phyloP scores from a whole-genome alignment of 2,888 invertebrate species.

The Dinocampus coccinellae region DNA sequence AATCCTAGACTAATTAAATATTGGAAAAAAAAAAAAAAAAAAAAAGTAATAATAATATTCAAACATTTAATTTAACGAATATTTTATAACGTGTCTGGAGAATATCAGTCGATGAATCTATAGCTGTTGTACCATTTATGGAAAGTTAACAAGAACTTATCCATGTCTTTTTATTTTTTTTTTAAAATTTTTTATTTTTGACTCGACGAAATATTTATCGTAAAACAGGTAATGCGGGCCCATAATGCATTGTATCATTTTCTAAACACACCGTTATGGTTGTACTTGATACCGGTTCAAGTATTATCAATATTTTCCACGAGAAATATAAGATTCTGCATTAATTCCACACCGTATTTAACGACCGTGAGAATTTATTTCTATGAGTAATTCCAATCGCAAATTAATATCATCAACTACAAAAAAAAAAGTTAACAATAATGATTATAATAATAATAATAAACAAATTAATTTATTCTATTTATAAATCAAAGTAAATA shows the following conservation, averaged over 20 bases:
- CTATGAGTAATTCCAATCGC: conserved; percentile 4
- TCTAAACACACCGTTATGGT: conserved; percentile 12
- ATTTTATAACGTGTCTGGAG: neutral
- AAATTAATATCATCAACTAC: conserved; percentile 25
- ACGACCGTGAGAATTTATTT: conserved; percentile 27
- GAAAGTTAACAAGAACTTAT: conserved; percentile 11
- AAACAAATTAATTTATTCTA: no score
- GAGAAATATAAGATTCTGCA: conserved; percentile 11
- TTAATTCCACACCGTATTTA: conserved; percentile 11
- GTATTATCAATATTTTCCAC: conserved; percentile 7
- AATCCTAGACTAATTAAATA: neutral
- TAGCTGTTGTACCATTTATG: neutral
- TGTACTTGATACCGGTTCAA: conserved; percentile 10
- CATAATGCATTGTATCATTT: conserved; percentile 14
- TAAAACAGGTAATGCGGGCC: conserved; percentile 10
- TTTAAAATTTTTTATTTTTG: no score
- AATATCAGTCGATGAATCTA: conserved; percentile 4
- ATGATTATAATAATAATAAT: no score
- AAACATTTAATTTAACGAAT: neutral
- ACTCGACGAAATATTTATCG: neutral
- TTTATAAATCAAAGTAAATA: no score
- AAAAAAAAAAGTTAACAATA: no score
- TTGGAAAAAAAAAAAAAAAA: no score
- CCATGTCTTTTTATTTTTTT: neutral
- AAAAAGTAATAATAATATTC: no score